Evolutionary conservation across 1,140 invertebrate genomes (phyloP).

Genomic region (Pectinophora gossypiella): DNA sequence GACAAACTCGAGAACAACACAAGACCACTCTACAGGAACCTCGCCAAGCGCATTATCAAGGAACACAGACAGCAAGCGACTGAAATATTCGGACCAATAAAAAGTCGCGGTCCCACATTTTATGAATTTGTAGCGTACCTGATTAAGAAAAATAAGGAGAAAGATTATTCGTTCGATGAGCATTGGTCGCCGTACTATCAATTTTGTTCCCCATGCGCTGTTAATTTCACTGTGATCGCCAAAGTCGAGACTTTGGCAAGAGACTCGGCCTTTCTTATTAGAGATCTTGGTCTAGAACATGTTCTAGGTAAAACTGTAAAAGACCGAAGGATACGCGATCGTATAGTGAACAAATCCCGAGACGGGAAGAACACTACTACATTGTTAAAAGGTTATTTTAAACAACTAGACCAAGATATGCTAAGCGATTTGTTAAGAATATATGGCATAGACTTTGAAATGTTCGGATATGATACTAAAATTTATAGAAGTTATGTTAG

Average conservation of each 20-base stretch:
- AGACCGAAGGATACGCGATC: slow-evolving; percentile 67
- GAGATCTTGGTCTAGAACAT: slow-evolving; percentile 76
- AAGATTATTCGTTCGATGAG: slow-evolving; percentile 75
- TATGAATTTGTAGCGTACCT: slow-evolving; percentile 82
- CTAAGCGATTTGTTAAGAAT: slow-evolving; percentile 80
- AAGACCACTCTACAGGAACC: slow-evolving; percentile 82
- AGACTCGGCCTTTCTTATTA: slow-evolving; percentile 82
- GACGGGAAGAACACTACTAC: slow-evolving; percentile 73
- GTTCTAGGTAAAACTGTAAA: slow-evolving; percentile 71
- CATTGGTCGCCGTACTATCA: slow-evolving; percentile 86
- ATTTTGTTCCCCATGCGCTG: slow-evolving; percentile 84
- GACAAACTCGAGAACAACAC: slow-evolving; percentile 89
- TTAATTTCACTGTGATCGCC: slow-evolving; percentile 79
- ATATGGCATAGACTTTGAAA: slow-evolving; percentile 85
- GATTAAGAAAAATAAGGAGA: slow-evolving; percentile 64
- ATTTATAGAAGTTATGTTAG: slow-evolving; percentile 76
- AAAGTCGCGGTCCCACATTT: slow-evolving; percentile 78
- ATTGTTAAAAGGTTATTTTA: slow-evolving; percentile 78
- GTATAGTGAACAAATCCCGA: slow-evolving; percentile 74
- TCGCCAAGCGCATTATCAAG: slow-evolving; percentile 80
- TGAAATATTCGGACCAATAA: slow-evolving; percentile 52
- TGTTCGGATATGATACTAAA: slow-evolving; percentile 78
- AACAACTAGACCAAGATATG: slow-evolving; percentile 76
- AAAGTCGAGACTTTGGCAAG: slow-evolving; percentile 83
- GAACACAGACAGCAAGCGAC: slow-evolving; percentile 68